phyloP scores from a whole-genome alignment of 1,140 invertebrate species.

The Pseudomyrmex sp. region DNA sequence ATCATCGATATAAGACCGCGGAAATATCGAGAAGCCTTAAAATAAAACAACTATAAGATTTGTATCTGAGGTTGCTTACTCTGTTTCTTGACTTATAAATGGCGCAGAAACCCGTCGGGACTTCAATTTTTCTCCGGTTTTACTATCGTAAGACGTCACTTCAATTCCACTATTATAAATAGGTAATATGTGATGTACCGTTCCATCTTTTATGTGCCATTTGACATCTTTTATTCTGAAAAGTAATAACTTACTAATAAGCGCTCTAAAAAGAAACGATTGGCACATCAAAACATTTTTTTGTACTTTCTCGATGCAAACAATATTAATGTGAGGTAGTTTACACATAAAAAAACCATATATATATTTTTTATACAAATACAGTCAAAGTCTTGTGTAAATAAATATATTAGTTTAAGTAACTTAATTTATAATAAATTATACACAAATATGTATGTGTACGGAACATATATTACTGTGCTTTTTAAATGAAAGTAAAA shows the following conservation, averaged over 20 bases:
- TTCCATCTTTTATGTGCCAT: constrained; percentile 88
- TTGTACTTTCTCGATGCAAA: background rate
- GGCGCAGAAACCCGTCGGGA: constrained; percentile 87
- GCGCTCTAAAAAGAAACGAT: constrained; percentile 21
- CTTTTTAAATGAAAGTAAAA: constrained; percentile 65
- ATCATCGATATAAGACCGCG: too few species aligned
- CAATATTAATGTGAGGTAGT: background rate
- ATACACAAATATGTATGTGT: constrained; percentile 41
- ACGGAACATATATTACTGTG: constrained; percentile 55
- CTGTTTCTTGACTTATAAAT: constrained; percentile 87
- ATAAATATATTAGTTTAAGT: background rate
- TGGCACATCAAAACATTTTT: constrained; percentile 6
- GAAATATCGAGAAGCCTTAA: too few species aligned
- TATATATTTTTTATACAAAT: constrained; percentile 11
- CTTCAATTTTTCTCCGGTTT: constrained; percentile 88
- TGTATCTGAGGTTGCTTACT: constrained; percentile 78
- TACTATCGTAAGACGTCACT: constrained; percentile 88
- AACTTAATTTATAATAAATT: constrained; percentile 14
- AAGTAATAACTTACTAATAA: constrained; percentile 29
- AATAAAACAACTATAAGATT: too few species aligned
- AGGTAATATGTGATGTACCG: constrained; percentile 89
- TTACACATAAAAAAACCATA: background rate
- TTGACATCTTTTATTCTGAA: constrained; percentile 82
- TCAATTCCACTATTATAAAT: constrained; percentile 89
- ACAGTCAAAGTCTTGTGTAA: too few species aligned